phyloP scores from a whole-genome alignment of 1,140 invertebrate species.

The Anadara kagoshimensis region DNA sequence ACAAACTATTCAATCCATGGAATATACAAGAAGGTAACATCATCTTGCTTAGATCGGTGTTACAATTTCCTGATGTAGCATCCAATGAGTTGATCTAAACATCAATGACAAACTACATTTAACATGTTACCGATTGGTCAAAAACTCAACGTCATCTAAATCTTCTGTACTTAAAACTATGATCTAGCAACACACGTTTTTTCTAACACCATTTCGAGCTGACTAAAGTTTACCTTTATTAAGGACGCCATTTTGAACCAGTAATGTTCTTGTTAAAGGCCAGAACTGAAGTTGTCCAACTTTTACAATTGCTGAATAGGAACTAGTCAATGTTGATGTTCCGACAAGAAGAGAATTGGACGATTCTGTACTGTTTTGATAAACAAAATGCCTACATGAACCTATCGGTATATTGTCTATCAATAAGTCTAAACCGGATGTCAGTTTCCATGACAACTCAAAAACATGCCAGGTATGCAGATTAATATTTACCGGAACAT shows the following conservation, averaged over 20 bases:
- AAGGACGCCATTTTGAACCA: neutral
- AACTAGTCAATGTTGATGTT: neutral
- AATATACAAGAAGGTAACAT: no score
- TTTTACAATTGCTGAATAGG: constrained; percentile 22
- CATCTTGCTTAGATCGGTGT: no score
- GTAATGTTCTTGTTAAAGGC: constrained; percentile 3
- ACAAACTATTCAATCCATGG: no score
- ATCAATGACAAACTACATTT: no score
- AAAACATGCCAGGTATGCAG: constrained; percentile 10
- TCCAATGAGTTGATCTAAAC: no score
- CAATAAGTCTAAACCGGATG: constrained; percentile 8
- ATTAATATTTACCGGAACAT: constrained; percentile 13
- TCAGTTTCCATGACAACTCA: constrained; percentile 21
- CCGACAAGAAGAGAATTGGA: neutral
- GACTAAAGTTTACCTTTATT: constrained; percentile 2
- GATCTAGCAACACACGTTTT: no score
- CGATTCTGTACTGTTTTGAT: neutral
- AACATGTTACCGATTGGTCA: no score
- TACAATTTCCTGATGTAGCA: no score
- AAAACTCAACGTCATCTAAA: no score
- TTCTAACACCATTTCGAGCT: no score
- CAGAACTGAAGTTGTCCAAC: constrained; percentile 13
- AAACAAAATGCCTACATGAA: neutral
- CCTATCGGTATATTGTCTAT: constrained; percentile 20
- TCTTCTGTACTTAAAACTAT: no score